Evolutionary conservation across 2,797 vertebrate species (phyloP).

Genomic region (Sebastes steindachneri): DNA sequence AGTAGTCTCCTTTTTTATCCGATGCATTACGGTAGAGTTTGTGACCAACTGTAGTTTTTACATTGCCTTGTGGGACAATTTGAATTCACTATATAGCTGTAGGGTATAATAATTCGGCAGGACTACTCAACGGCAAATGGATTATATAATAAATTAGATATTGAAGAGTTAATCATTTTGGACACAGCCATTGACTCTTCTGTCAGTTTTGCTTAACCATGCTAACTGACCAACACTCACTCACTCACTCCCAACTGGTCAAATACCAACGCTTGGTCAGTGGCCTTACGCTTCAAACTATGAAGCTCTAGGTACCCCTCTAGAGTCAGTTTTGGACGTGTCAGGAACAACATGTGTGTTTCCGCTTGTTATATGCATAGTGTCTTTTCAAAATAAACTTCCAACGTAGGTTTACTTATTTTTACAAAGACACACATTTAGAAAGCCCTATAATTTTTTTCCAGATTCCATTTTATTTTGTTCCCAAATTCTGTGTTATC

Average conservation of each 20-base stretch:
- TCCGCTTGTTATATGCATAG: not conserved
- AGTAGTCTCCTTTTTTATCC: not conserved
- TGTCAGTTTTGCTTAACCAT: no score
- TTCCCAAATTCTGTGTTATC: no score
- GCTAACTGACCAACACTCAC: no score
- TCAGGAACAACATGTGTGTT: no score
- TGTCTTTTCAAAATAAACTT: not conserved
- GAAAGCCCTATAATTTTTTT: no score
- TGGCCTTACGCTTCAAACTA: not conserved
- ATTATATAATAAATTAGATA: not conserved
- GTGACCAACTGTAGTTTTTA: not conserved
- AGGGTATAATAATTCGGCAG: not conserved
- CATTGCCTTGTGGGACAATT: not conserved
- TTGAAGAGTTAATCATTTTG: not conserved
- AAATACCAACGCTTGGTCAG: not conserved
- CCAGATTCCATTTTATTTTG: no score
- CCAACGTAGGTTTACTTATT: not conserved
- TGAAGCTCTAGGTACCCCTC: not conserved
- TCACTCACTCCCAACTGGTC: no score
- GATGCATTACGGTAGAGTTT: not conserved
- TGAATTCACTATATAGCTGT: not conserved
- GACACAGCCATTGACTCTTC: not conserved
- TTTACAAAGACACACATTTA: no score
- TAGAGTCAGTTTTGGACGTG: not conserved
- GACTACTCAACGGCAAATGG: not conserved